Evolutionary conservation across 2,888 invertebrate species (phyloP), one percentile per base, ranked within the genome.

Genomic region (Anticlea derivata): DNA sequence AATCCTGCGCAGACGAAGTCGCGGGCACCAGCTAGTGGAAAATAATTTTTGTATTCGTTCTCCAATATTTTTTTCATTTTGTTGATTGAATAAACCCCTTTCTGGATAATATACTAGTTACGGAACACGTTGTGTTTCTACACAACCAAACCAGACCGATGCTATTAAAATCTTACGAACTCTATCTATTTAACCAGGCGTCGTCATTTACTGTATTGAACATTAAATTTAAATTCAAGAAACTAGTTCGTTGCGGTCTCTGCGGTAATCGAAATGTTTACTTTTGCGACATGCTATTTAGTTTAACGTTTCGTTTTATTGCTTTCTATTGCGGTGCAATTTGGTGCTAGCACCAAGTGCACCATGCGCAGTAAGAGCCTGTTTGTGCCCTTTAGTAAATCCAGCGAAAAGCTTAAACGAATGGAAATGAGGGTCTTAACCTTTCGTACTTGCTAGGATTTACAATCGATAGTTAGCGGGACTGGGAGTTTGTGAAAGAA

Each of bases 401-500:
- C 57, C 47, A 35, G 50, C 50, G 38, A 49, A 53, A 44, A 41
- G 48, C 37, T 44, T 55, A 55, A 52, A 54, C 39, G 29, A 55
- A 61, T 60, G 52, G 38, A 52, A 57, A 61, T 55, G 57, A 59
- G 55, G 52, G 54, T 49, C 41, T 59, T 61, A 56, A 57, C 54
- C 55, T 61, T 50, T 50, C 44, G 26, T 37, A 23, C 38, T 35
- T 8, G 37, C 23, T 12, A 7, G 48, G 53, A 53, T 49, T 53
- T 44, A 39, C 29, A 40, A 31, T 34, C 22, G 23, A 22, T 23
- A 13, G 41, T 37, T 35, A 35, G 47, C 47, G 17, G 43, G 8
- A 20, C 35, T 35, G 13, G 31, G 30, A 10, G 27, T 27, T 35
- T 46, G 40, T 13, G 7, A 10, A 35, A 23, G n/a, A n/a, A n/a